These are phyloP conservation scores for Theodoxus fluviatilis DNA, from an alignment of 2,888 invertebrate species.

Conservation along the genomic window DNA sequence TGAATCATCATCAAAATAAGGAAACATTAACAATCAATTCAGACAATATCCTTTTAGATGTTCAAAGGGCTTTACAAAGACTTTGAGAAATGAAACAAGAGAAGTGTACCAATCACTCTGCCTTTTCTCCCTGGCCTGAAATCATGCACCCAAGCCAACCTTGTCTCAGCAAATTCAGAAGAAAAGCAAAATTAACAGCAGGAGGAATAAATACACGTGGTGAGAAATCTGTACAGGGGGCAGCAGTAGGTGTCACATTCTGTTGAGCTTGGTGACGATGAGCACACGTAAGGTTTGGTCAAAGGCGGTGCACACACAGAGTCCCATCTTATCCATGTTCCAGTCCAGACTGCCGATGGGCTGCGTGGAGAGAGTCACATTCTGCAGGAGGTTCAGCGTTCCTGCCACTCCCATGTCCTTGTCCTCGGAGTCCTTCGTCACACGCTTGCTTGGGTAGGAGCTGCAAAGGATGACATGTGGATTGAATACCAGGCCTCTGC, in stretches of 20 bases:
- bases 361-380: slow-evolving; percentile 82
- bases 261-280: slow-evolving; percentile 81
- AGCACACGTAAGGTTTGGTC: slow-evolving; percentile 88
- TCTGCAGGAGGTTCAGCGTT: slow-evolving; percentile 78
- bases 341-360: slow-evolving; percentile 90
- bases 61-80: too few species aligned
- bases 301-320: slow-evolving; percentile 87
- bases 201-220: neutral
- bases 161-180: too few species aligned
- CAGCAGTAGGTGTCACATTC: slow-evolving; percentile 37
- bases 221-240: too few species aligned
- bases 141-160: too few species aligned
- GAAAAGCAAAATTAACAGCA: neutral
- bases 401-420: slow-evolving; percentile 80
- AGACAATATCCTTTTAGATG: too few species aligned
- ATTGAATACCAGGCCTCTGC: too few species aligned
- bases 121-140: too few species aligned
- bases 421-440: slow-evolving; percentile 76
- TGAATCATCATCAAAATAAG: too few species aligned
- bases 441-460: slow-evolving; percentile 81
- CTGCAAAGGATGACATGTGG: slow-evolving; percentile 64
- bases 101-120: too few species aligned
- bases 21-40: too few species aligned
- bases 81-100: too few species aligned
- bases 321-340: slow-evolving; percentile 87